Evolutionary conservation across 2,113 vertebrate species (phyloP), one percentile per base, ranked within the genome.

Genomic region (Dasypus novemcinctus): DNA sequence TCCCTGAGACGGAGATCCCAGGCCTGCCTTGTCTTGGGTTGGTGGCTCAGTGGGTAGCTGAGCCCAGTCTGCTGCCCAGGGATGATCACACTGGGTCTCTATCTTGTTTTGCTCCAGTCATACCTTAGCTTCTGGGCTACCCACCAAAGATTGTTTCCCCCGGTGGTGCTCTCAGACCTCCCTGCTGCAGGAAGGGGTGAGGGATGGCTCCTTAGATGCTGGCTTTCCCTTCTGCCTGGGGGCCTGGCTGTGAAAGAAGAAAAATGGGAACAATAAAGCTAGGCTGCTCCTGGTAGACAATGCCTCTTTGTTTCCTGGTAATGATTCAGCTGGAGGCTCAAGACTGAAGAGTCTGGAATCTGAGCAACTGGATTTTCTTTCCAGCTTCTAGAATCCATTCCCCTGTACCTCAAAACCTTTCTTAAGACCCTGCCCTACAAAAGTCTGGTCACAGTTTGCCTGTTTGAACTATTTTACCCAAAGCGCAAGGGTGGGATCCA

Each of bases 241-340:
- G 69, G 79, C 85, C 84, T 90, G 80, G 29, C 63, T 72, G n/a
- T 95, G 68, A 75, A 86, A 63, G 33, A 83, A 93, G 80, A 97
- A 95, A 91, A 96, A 96, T 79, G 61, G 79, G 87, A 87, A 87
- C 83, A 75, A 64, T 87, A 92, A 80, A 59, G 69, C 90, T n/a
- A 84, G 29, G 29, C 80, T 90, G 79, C 33, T 81, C 43, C 27
- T 61, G 52, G 81, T 41, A 76, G 78, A 94, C 69, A 93, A 7
- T 29, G 36, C 64, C 20, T 91, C 93, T 93, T 96, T 96, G 92
- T 97, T 91, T 90, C 36, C 29, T 66, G 49, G 41, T 86, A 89
- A 94, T 4, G 57, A 52, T 61, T 72, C 1, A 6, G 7, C 63
- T 21, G 20, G 20, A 61, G 88, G 38, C 12, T 18, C 20, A 43